phyloP scores from a whole-genome alignment of 2,113 vertebrate genomes.

The Oenanthe melanoleuca region DNA sequence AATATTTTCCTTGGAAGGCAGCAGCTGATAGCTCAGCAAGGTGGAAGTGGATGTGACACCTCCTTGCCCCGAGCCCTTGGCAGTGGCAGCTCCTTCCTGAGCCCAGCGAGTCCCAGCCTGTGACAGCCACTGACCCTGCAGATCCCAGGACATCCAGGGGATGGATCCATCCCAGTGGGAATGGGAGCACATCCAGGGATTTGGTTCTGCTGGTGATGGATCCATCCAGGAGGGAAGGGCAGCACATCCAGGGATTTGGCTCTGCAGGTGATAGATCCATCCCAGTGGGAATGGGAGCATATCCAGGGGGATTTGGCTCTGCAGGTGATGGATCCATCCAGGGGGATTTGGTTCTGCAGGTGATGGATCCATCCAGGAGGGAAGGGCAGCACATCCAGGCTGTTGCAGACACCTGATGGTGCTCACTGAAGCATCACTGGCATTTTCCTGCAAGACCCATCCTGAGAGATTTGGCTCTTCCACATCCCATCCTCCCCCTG shows the following conservation, averaged over 20 bases:
- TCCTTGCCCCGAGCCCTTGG: conserved; percentile 30
- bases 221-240: neutral
- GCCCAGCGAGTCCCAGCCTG: neutral
- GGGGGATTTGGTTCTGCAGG: too few relatives aligned
- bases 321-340: rapidly evolving
- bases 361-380: too few relatives aligned
- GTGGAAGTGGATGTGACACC: conserved; percentile 33
- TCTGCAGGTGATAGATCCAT: too few relatives aligned
- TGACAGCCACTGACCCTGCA: neutral
- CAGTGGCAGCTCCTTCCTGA: conserved; percentile 16
- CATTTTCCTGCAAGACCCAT: conserved; percentile 65
- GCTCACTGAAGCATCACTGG: neutral
- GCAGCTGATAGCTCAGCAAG: neutral
- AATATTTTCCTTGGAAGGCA: conserved; percentile 53
- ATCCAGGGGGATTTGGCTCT: neutral
- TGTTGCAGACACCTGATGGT: neutral
- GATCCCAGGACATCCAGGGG: too few relatives aligned
- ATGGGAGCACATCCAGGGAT: neutral
- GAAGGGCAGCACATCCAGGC: neutral
- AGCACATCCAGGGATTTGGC: neutral
- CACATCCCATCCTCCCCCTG: conserved; percentile 60
- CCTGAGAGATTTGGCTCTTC: conserved; percentile 61
- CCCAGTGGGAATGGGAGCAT: too few relatives aligned
- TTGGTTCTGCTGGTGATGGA: too few relatives aligned
- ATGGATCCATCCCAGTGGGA: neutral